A percentile compares a stretch with the other conserved stretches of the same genome.
Conservation (phyloP, 2,113 vertebrate species). For the Rhinolophus sinicus region DNA sequence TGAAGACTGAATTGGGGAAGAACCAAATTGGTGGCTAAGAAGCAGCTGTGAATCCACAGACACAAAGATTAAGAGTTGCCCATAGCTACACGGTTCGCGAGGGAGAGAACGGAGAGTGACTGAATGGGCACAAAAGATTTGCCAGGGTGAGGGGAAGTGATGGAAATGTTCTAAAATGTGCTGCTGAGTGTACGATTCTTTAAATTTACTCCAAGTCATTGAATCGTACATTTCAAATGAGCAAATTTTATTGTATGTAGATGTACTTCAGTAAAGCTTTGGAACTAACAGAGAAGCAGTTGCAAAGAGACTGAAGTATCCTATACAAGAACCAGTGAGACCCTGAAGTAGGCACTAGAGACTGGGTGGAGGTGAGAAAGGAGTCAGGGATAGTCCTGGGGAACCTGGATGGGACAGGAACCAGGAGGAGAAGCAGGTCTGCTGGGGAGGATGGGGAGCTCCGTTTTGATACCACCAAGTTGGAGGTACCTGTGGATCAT, state of each 20-base stretch:
- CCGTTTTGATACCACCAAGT: too few relatives aligned
- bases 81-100: fast-evolving
- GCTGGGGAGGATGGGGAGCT: not conserved
- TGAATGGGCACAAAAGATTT: not conserved
- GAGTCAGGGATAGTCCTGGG: not conserved
- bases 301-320: not conserved
- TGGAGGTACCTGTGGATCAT: not conserved
- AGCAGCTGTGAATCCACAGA: not conserved
- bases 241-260: not conserved
- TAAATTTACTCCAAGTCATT: not conserved
- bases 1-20: not conserved
- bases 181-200: not conserved
- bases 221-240: not conserved
- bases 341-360: not conserved
- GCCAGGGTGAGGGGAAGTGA: not conserved
- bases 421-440: not conserved
- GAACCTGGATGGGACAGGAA: not conserved
- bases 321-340: not conserved
- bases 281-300: not conserved
- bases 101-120: not conserved
- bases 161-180: not conserved
- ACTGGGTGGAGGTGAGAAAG: not conserved
- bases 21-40: not conserved
- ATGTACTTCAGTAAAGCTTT: not conserved
- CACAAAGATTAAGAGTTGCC: not conserved